Conservation (phyloP, 2,797 vertebrate species). For the Ctenochaetus hawaiiensis region DNA sequence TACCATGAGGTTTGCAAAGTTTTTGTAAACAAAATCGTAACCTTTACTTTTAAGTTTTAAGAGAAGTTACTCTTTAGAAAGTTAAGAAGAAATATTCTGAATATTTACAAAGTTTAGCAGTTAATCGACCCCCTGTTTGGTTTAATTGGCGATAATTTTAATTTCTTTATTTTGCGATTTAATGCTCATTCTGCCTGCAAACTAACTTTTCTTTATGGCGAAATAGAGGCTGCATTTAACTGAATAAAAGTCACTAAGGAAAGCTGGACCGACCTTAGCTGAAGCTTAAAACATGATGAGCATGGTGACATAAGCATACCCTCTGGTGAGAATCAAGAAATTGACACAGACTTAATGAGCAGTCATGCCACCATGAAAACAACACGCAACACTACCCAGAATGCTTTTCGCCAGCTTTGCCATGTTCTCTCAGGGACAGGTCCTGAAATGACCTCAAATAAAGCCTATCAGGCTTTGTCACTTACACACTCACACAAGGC, state of each 20-base stretch:
- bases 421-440: constrained; percentile 36
- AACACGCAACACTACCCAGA: constrained; percentile 72
- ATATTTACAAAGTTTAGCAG: constrained; percentile 13
- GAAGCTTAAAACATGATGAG: constrained; percentile 54
- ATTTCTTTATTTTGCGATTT: constrained; percentile 35
- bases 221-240: constrained; percentile 31
- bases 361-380: constrained; percentile 66
- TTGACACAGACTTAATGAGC: constrained; percentile 73
- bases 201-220: constrained; percentile 20
- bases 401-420: constrained; percentile 65
- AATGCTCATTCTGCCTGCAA: constrained; percentile 45
- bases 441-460: constrained; percentile 68
- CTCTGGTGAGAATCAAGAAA: constrained; percentile 68
- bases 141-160: constrained; percentile 39
- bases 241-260: constrained; percentile 34
- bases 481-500: constrained; percentile 39
- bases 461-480: constrained; percentile 61
- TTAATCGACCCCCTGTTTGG: constrained; percentile 15
- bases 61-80: constrained; percentile 8
- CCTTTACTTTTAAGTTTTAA: neutral
- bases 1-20: neutral
- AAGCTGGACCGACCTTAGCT: constrained; percentile 35
- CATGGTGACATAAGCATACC: constrained; percentile 65
- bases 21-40: constrained; percentile 18
- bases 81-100: constrained; percentile 12